Conservation (phyloP, 2,797 vertebrate genomes). For the Dendrocincla tyrannina region DNA sequence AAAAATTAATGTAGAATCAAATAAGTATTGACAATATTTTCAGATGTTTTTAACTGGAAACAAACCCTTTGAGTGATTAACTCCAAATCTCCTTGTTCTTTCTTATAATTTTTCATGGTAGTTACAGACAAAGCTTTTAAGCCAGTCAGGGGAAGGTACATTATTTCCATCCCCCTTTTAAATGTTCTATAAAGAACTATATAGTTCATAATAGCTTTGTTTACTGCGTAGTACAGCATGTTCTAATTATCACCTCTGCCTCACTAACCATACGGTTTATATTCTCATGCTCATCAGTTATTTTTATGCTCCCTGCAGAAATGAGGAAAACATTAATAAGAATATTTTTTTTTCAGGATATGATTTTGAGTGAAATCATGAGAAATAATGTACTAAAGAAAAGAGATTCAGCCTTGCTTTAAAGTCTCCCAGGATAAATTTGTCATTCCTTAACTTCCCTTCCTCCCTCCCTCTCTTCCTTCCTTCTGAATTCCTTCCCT, state of each 20-base stretch:
- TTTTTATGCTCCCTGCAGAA: slow-evolving; percentile 78
- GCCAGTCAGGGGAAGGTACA: slow-evolving; percentile 67
- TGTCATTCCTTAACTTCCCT: background rate
- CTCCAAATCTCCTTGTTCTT: background rate
- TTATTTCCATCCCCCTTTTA: slow-evolving; percentile 72
- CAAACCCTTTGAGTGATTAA: slow-evolving; percentile 17
- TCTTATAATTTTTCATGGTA: slow-evolving; percentile 18
- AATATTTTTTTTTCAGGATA: slow-evolving; percentile 67
- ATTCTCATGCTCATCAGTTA: slow-evolving; percentile 77
- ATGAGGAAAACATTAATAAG: slow-evolving; percentile 76
- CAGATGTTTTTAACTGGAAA: slow-evolving; percentile 31
- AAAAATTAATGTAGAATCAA: slow-evolving; percentile 32
- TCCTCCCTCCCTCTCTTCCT: fast-evolving
- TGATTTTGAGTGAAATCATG: slow-evolving; percentile 55
- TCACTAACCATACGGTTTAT: slow-evolving; percentile 77
- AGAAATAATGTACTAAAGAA: slow-evolving; percentile 33
- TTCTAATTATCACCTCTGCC: slow-evolving; percentile 82
- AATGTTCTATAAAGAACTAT: slow-evolving; percentile 75
- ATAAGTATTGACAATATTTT: slow-evolving; percentile 33
- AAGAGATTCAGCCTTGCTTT: background rate
- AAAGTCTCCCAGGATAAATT: background rate
- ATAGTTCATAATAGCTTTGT: slow-evolving; percentile 80
- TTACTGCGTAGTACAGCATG: slow-evolving; percentile 77
- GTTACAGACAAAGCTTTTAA: slow-evolving; percentile 63
- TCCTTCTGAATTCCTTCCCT: no score